Percentiles rank a stretch among this genome's conserved stretches.
These are phyloP conservation scores for Camponotus fellah DNA, from an alignment of 2,888 invertebrate genomes.

Conservation along the genomic window DNA sequence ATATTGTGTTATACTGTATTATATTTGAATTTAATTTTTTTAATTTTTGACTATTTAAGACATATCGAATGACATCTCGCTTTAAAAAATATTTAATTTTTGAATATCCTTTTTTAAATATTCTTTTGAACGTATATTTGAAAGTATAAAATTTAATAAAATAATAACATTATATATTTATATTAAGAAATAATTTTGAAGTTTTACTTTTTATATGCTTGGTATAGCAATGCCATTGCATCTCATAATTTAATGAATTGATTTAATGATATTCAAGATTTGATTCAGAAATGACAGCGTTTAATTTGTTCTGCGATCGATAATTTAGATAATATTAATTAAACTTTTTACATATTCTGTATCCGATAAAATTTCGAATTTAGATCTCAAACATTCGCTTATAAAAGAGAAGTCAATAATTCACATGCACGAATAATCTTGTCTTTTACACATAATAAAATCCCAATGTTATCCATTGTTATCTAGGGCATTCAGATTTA, in stretches of 20 bases:
- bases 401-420: constrained; percentile 1
- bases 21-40: neutral
- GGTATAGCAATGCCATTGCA: neutral
- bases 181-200: neutral
- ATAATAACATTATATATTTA: neutral
- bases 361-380: constrained; percentile 1
- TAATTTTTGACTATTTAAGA: neutral
- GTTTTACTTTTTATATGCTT: neutral
- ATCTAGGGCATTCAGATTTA: neutral
- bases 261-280: constrained; percentile 3
- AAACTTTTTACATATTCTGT: neutral
- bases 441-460: constrained; percentile 23
- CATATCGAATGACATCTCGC: no score
- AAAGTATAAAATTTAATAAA: neutral
- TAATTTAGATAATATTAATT: neutral
- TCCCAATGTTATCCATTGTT: neutral
- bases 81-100: neutral
- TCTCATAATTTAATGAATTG: neutral
- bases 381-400: neutral
- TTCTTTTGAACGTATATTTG: neutral
- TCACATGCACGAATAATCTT: neutral
- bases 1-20: no score
- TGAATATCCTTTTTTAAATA: neutral
- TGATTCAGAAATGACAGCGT: neutral
- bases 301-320: neutral